These are phyloP conservation scores for Agapornis roseicollis DNA, from an alignment of 2,113 vertebrate species.

Conservation along the genomic window DNA sequence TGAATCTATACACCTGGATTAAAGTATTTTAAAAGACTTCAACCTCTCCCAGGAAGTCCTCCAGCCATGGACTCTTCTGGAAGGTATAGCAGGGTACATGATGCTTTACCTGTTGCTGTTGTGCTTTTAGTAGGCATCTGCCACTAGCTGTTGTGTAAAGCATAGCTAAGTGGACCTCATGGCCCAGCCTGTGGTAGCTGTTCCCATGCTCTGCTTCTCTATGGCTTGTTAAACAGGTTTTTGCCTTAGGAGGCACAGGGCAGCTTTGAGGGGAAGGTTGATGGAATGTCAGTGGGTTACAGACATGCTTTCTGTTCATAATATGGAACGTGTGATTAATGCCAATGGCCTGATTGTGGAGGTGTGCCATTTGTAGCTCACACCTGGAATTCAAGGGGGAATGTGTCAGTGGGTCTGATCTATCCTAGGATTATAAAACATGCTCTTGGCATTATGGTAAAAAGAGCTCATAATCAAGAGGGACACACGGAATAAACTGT, in stretches of 20 bases:
- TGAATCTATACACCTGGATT: neutral
- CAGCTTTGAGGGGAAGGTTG: neutral
- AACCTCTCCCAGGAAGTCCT: neutral
- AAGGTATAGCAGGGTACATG: neutral
- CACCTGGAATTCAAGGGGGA: neutral
- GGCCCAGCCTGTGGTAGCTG: neutral
- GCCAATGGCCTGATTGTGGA: neutral
- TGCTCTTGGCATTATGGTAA: neutral
- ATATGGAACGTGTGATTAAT: neutral
- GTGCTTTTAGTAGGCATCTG: neutral
- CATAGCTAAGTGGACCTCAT: neutral
- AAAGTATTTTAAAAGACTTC: neutral
- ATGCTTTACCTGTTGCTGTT: neutral
- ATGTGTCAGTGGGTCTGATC: neutral
- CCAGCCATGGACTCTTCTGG: neutral
- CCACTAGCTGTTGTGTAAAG: neutral
- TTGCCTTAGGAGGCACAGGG: neutral
- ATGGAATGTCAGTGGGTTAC: neutral
- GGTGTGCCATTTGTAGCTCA: neutral
- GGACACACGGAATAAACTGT: neutral
- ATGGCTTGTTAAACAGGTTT: neutral
- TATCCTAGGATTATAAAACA: neutral
- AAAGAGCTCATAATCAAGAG: neutral
- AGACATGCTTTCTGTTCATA: neutral
- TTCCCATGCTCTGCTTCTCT: neutral